Percentiles rank a stretch among this genome's conserved stretches.
Conservation (phyloP, 2,888 invertebrate genomes). For the Serrognathus titanus region DNA sequence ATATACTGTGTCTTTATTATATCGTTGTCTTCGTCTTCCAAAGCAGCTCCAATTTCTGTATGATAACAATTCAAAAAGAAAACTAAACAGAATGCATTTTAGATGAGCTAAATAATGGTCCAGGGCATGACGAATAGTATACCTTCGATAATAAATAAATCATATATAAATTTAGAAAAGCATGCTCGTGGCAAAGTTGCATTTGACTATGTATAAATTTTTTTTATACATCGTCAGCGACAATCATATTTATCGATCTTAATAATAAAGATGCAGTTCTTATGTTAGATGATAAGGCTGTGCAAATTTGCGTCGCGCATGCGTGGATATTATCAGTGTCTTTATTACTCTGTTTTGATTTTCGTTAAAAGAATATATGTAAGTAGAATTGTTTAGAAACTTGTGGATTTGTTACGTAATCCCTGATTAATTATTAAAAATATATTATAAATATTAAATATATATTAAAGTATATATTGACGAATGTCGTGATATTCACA, state of each 20-base stretch:
- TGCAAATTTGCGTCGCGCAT: constrained; percentile 34
- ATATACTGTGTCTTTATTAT: too few relatives aligned
- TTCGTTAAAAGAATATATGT: constrained; percentile 13
- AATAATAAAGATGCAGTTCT: constrained; percentile 35
- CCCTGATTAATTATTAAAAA: background rate
- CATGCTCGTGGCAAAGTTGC: constrained; percentile 39
- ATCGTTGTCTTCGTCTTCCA: too few relatives aligned
- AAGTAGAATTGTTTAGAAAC: constrained; percentile 14
- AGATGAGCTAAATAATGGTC: background rate
- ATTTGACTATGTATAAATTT: constrained; percentile 43
- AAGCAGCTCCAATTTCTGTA: too few relatives aligned
- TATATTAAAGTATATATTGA: background rate
- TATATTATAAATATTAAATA: too few relatives aligned
- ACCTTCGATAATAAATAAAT: too few relatives aligned
- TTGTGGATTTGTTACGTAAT: constrained; percentile 1
- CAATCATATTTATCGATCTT: constrained; percentile 43
- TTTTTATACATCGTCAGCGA: constrained; percentile 46
- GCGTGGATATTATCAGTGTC: constrained; percentile 15
- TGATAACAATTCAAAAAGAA: background rate
- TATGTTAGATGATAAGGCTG: constrained; percentile 44
- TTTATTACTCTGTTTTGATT: too few relatives aligned
- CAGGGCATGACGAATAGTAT: too few relatives aligned
- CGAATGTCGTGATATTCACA: constrained; percentile 32
- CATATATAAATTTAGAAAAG: constrained; percentile 20
- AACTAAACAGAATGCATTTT: background rate